Evolutionary conservation across 1,140 invertebrate genomes (phyloP), one percentile per base, ranked within the genome.

Genomic region (Chrysomallon squamiferum): DNA sequence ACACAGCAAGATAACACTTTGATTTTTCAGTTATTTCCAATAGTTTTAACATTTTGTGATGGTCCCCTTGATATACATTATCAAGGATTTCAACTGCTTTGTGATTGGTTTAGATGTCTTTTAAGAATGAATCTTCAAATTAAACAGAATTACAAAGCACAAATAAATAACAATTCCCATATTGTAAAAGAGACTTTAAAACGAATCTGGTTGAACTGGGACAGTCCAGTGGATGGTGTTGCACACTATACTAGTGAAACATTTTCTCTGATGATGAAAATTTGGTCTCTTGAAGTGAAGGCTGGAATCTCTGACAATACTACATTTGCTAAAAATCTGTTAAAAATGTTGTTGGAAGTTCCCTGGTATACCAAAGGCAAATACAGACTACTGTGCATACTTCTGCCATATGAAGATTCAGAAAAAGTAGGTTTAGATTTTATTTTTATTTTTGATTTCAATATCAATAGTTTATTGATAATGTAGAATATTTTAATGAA

Each of bases 161-260:
- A 64, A 20, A 59, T 33, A 15, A 7, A 41, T 13, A 59, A 54
- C 20, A 33, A 62, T 30, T 62, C 62, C 2, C 25, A 27, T 50
- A 59, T 71, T 38, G 20, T 73, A 2, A 20, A 41, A 4, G 25
- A 62, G 35, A 72, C 68, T 33, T n/a, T 73, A 22, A 47, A 68
- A 13, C 50, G 65, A 47, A 56, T 76, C 13, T 74, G 66, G 59
- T 30, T 77, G 32, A 78, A 77, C 61, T 76, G 71, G 71, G 78
- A 81, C 56, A 81, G 76, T 56, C 79, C 79, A 27, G 75, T 81
- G 27, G 77, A 78, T 58, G 78, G 76, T 66, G 79, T 78, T 32
- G 45, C 77, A 29, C 72, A 76, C 59, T 66, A 62, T 70, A 72
- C 71, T 4, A 59, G 60, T 11, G 65, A 70, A 13, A 71, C 72